Evolutionary conservation across 2,113 vertebrate species (phyloP), one percentile per base, ranked within the genome.

Genomic region (Microtus oregoni): DNA sequence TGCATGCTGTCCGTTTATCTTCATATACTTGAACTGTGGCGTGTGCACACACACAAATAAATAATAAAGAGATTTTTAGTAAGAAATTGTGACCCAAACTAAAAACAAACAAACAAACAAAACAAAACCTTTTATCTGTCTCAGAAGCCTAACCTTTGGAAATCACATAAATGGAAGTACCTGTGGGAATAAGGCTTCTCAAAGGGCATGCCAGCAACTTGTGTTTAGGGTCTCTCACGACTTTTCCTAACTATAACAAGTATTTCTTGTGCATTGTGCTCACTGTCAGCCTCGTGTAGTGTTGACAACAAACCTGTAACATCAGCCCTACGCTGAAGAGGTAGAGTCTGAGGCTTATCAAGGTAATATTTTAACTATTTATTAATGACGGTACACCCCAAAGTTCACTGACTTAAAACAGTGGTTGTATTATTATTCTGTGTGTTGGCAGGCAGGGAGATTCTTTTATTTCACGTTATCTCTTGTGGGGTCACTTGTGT

Each of bases 401-500:
- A 88, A 96, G 55, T 22, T 58, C 77, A 89, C 26, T n/a, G 63
- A 52, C 63, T 87, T 87, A 68, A 90, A 90, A 70, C 63, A 78
- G 15, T n/a, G 52, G 32, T 73, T 86, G 76, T 68, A 76, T 89
- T 89, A 90, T 47, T 63, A 90, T 88, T 91, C 26, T 76, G 52
- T 72, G 61, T 87, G 30, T 92, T 93, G 85, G 35, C 47, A 70
- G 81, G 30, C 41, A 70, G 30, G 83, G 67, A 50, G 38, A 63
- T 58, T 94, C 44, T 65, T 86, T 68, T 82, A 47, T 68, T 87
- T 87, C 15, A 3, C 35, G 32, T 38, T 35, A n/a, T 83, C 11
- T 94, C 61, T 92, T 35, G 41, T 88, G 79, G 55, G 38, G 73
- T 96, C 75, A 92, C 52, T 91, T 63, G 70, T 20, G 7, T 90